Base-by-base conservation (phyloP, 2,797 vertebrate species). In the Alauda arvensis region DNA sequence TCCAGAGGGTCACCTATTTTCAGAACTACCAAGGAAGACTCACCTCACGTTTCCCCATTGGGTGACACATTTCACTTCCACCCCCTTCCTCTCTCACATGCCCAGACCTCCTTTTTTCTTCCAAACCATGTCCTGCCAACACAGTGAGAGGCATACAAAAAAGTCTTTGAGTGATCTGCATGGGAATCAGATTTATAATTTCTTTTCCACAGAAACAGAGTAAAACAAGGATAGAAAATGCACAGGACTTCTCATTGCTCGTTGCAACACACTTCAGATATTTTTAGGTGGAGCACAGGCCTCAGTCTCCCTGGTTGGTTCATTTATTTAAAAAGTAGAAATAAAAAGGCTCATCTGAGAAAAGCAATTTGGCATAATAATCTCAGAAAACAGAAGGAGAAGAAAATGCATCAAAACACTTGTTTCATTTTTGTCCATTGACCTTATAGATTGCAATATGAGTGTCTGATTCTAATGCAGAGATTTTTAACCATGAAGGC, bases 1-100 rank as follows among this genome's bases (percentile, higher is more conserved):
- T 8, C 37, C 31, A 51, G 12, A 4, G 4, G 3, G 5, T 21
- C 33, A 16, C 43, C 12, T 25, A 51, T 56, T 89, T 71, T 62
- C 68, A 69, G 45, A 67, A 46, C 52, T 59, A 4, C 45, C 39
- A 26, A 28, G 14, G 15, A 40, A 52, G 8, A 40, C 3, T 11
- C 20, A 62, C 10, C 20, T 59, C 1, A 0, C 11, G 4, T 63
- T 25, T 63, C 34, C 3, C 1, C 8, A 23, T 8, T 9, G 28
- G 3, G 12, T 26, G 16, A 40, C 25, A n/a, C 1, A 0, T 21
- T 43, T 60, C 48, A 24, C 23, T 85, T 77, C 43, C 11, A 45
- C 6, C 8, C 42, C 13, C 40, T 83, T 61, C 37, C 16, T 31
- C 20, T 62, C 20, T n/a, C 26, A 9, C 10, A 17, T 39, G 6